A percentile compares a stretch with the other conserved stretches of the same genome.
Evolutionary conservation across 2,797 vertebrate species (phyloP).

Genomic region (Pygocentrus nattereri): DNA sequence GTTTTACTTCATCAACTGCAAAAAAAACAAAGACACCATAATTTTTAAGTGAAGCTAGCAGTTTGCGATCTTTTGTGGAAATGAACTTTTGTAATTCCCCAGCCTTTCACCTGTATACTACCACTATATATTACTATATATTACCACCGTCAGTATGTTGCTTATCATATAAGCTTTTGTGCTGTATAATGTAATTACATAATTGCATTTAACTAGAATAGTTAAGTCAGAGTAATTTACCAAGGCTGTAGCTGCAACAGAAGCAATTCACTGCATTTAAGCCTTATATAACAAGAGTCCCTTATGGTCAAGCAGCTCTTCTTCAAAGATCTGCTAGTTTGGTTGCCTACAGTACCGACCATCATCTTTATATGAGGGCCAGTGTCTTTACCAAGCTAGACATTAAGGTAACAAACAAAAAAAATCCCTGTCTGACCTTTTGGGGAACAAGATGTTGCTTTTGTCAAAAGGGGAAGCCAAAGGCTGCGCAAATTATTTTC

Average conservation of each 20-base stretch:
- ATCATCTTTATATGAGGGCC: background rate
- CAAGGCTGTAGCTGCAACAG: background rate
- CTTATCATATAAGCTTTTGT: no score
- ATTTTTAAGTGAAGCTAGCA: no score
- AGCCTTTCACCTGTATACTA: no score
- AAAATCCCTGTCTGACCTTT: background rate
- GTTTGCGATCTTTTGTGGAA: no score
- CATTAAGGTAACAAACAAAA: background rate
- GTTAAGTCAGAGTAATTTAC: no score
- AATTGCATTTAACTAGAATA: no score
- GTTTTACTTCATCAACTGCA: no score
- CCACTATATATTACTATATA: no score
- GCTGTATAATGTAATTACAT: no score
- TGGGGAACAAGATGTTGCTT: background rate
- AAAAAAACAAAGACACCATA: no score
- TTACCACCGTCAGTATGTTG: no score
- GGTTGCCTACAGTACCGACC: background rate
- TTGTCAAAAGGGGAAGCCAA: constrained; percentile 1
- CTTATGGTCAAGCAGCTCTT: background rate
- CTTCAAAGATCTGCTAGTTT: background rate
- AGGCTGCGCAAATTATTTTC: background rate
- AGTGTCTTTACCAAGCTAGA: background rate
- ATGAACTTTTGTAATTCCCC: no score
- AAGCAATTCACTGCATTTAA: background rate
- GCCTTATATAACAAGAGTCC: background rate